Evolutionary conservation across 2,797 vertebrate genomes (phyloP), one percentile per base, ranked within the genome.

Genomic region (Sylvilagus floridanus): DNA sequence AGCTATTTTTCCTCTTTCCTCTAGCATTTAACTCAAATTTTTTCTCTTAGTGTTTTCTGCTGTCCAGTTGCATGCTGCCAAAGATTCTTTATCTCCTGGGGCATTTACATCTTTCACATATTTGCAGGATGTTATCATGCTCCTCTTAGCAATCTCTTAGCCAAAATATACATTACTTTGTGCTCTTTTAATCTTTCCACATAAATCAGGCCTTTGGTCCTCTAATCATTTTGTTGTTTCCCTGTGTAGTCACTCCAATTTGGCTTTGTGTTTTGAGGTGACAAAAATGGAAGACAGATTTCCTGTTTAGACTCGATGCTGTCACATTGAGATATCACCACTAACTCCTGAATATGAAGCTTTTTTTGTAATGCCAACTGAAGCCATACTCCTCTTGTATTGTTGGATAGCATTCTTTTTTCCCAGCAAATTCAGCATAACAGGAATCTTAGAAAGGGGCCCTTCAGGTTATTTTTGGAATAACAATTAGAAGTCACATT

Each of bases 91-190:
- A 50, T 94, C 75, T 95, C 85, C 83, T 42, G 69, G 92, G 84
- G 84, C 85, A 5, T 92, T 96, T 96, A 76, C 68, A 97, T 97
- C 96, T 88, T 95, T 37, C 90, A 89, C 93, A 97, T 97, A 98
- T 96, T 98, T 98, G 96, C 95, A 96, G 95, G 95, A 96, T 96
- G 93, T 95, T 97, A 96, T 97, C 96, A 96, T 97, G 93, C 69
- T 95, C 94, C 79, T 88, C 81, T 95, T 96, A 97, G 86, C 93
- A 97, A 93, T 97, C 94, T 90, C 92, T 98, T 97, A 96, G 96
- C 69, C 96, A 98, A 98, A 96, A 97, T 85, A 97, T 2, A 35
- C 63, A 97, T 97, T 98, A 96, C 94, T 96, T 86, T 94, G 92
- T 97, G 95, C 92, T 97, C 94, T 97, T 98, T 97, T 97, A 95